Percentiles rank a stretch among this genome's conserved stretches.
Evolutionary conservation across 2,888 invertebrate genomes (phyloP).

Genomic region (Cantharis lateralis): DNA sequence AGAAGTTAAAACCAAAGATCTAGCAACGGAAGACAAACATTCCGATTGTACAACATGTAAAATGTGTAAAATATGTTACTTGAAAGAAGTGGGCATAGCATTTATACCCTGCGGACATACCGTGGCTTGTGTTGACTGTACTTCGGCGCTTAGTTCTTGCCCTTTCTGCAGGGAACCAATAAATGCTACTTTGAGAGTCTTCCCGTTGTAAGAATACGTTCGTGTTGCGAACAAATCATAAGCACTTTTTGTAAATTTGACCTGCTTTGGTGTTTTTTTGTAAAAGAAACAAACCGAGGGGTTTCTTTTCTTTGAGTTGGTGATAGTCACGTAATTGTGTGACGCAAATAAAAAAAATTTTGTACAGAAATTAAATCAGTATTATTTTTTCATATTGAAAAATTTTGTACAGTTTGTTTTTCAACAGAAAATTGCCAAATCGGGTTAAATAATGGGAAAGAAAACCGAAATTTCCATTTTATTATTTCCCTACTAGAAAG

Average conservation of each 20-base stretch:
- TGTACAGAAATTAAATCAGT: not conserved
- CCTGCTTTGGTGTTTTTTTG: not conserved
- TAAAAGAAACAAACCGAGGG: not conserved
- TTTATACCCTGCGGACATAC: constrained; percentile 96
- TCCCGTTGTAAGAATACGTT: constrained; percentile 54
- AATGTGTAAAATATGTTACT: constrained; percentile 91
- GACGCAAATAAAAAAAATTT: not conserved
- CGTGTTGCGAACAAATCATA: not conserved
- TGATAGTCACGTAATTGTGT: not conserved
- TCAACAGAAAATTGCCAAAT: not conserved
- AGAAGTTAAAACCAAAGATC: constrained; percentile 28
- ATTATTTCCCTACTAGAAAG: not conserved
- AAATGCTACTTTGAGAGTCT: constrained; percentile 69
- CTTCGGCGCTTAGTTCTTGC: constrained; percentile 82
- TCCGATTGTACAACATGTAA: constrained; percentile 24
- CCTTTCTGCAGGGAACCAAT: constrained; percentile 84
- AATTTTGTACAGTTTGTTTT: not conserved
- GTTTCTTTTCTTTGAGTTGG: not conserved
- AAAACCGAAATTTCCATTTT: not conserved
- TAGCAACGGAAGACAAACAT: constrained; percentile 13
- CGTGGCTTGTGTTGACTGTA: constrained; percentile 90
- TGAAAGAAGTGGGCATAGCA: constrained; percentile 83
- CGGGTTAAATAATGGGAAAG: not conserved
- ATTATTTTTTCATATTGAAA: constrained; percentile 1
- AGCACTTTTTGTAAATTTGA: not conserved